A percentile compares a stretch with the other conserved stretches of the same genome.
phyloP scores from a whole-genome alignment of 2,797 vertebrate genomes.

The Phalloptychus januarius region DNA sequence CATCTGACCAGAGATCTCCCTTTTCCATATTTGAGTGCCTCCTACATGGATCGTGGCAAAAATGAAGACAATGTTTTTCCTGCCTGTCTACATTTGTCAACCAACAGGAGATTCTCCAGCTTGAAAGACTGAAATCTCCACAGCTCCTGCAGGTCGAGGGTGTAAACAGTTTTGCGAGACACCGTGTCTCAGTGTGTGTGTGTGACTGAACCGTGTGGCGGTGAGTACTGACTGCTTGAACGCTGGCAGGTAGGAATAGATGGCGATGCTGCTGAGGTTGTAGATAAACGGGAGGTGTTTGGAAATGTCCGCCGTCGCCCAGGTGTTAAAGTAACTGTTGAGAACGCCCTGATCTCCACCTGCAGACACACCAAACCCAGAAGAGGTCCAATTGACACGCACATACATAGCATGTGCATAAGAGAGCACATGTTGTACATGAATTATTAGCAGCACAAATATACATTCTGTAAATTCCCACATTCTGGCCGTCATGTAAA shows the following conservation, averaged over 20 bases:
- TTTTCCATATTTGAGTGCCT: background rate
- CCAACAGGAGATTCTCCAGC: background rate
- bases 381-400: too few relatives aligned
- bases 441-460: conserved; percentile 5
- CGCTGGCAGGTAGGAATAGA: conserved; percentile 97
- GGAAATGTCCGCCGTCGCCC: conserved; percentile 94
- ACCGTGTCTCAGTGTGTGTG: background rate
- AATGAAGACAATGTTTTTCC: background rate
- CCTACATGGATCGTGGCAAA: background rate
- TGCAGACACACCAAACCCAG: conserved; percentile 51
- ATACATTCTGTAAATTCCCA: conserved; percentile 24
- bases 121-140: background rate
- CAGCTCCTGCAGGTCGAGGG: background rate
- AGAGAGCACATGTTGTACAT: background rate
- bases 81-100: background rate
- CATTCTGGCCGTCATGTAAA: conserved; percentile 23
- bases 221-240: conserved; percentile 92
- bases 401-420: too few relatives aligned
- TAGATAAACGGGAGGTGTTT: conserved; percentile 99
- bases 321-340: conserved; percentile 94
- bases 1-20: background rate
- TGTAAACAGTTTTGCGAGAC: background rate
- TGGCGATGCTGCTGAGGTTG: conserved; percentile 94
- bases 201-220: background rate
- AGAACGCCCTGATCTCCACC: conserved; percentile 98